Evolutionary conservation across 2,113 vertebrate genomes (phyloP).

Genomic region (Mystacornis crossleyi): DNA sequence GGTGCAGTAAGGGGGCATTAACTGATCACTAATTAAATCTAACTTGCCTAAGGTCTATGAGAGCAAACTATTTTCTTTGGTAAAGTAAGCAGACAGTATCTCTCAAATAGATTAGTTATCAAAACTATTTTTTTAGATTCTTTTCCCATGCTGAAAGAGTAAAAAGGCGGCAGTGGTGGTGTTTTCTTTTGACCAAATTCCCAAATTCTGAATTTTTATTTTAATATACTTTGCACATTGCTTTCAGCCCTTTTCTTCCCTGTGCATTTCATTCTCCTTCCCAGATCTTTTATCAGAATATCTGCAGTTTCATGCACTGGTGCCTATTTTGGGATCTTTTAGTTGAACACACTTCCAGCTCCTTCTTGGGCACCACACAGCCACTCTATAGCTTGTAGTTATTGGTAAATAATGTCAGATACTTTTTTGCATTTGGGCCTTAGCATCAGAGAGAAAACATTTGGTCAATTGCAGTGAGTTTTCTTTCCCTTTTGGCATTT

Average conservation of each 20-base stretch:
- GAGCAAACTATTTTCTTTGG: background rate
- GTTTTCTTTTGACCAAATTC: background rate
- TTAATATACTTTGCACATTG: background rate
- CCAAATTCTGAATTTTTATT: background rate
- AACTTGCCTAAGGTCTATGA: background rate
- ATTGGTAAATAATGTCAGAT: background rate
- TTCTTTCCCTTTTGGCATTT: background rate
- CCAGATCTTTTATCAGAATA: background rate
- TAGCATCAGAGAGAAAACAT: background rate
- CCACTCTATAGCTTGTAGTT: background rate
- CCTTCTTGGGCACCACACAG: background rate
- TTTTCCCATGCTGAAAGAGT: background rate
- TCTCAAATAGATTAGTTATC: background rate
- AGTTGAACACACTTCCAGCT: background rate
- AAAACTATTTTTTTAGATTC: background rate
- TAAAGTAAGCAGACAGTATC: background rate
- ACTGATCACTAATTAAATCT: background rate
- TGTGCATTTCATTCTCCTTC: background rate
- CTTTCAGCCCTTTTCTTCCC: background rate
- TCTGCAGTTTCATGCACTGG: background rate
- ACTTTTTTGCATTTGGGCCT: background rate
- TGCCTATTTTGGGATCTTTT: background rate
- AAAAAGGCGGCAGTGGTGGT: accelerated
- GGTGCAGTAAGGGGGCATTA: background rate
- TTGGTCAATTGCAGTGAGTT: background rate